phyloP scores from a whole-genome alignment of 2,797 vertebrate species.

The Helarctos malayanus region DNA sequence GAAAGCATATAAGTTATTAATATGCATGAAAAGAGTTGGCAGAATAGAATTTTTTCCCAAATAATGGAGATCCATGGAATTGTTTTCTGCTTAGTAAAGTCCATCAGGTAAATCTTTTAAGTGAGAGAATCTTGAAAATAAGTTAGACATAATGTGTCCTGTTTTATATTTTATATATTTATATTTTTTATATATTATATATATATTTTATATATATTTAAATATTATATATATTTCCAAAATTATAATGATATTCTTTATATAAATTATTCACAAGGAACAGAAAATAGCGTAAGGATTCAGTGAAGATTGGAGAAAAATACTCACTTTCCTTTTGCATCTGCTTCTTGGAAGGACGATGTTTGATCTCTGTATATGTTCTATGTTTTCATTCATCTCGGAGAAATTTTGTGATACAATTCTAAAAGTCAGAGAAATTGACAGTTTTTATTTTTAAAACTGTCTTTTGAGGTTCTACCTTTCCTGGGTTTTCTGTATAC shows the following conservation, averaged over 20 bases:
- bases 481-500: background rate
- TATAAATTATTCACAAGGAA: background rate
- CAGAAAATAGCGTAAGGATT: background rate
- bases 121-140: background rate
- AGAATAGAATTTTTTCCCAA: background rate
- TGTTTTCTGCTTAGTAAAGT: background rate
- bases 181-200: no score
- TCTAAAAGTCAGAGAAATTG: background rate
- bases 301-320: background rate
- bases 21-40: background rate
- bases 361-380: background rate
- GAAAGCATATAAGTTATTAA: background rate
- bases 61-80: background rate
- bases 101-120: background rate
- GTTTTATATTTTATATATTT: background rate
- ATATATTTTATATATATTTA: no score
- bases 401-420: background rate
- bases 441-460: background rate
- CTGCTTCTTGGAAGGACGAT: background rate
- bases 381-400: background rate
- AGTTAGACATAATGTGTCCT: background rate
- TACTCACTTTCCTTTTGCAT: background rate
- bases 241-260: background rate
- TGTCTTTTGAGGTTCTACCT: background rate
- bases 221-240: no score